Base-by-base conservation (phyloP, 2,888 invertebrate species). In the Lapara coniferarum region DNA sequence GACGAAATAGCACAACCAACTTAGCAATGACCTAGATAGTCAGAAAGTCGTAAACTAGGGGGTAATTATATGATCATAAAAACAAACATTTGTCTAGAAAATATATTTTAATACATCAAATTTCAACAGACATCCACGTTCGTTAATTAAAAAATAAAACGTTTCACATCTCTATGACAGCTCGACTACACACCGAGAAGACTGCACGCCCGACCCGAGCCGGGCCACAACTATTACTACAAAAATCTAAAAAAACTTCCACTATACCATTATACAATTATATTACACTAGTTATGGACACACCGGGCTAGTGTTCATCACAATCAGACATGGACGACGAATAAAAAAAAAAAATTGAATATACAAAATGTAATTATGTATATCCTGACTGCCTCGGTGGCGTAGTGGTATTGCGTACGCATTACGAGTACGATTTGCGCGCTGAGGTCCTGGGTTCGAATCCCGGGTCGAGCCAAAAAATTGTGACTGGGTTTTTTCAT, bases 81-180 rank as follows among this genome's bases (percentile, higher is more conserved):
- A 76, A 70, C 59, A 73, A 68, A 68, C 57, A 25, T 74, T 85
- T 89, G 84, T 91, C 90, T 92, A 92, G 85, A 92, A 93, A 93
- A 93, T 92, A 93, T 91, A 92, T 87, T 92, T 92, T 89, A 90
- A 88, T 92, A 93, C 91, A 90, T 89, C 87, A 89, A 92, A 87
- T 91, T 87, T 87, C 89, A 92, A 92, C 91, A 90, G 89, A 91
- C 92, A 89, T 88, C 84, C 85, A 89, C 82, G 83, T 85, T 84
- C 85, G 87, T 89, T 89, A 88, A 85, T 86, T 83, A 82, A 85
- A 87, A 83, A 82, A 69, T 69, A 66, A 69, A 69, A 67, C 51
- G 69, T 66, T 66, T 66, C 57, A 69, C 66, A 69, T 66, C 57
- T 52, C 66, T 69, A 66, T 66, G 55, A 66, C 55, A 56, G 37